A percentile compares a stretch with the other conserved stretches of the same genome.
phyloP scores from a whole-genome alignment of 2,888 invertebrate species.

The Phaonia tiefii region DNA sequence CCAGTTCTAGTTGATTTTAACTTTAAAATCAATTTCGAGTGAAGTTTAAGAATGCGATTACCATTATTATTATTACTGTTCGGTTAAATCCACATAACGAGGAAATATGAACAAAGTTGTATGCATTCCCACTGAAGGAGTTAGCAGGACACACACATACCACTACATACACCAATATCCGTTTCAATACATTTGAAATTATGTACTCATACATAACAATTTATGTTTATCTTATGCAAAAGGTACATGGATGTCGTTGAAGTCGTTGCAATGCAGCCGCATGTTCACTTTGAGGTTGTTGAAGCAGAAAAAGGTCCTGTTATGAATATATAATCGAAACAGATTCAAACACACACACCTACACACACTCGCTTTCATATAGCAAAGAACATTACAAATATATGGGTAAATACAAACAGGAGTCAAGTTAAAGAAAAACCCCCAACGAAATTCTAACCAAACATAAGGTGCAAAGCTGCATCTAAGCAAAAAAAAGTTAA shows the following conservation, averaged over 20 bases:
- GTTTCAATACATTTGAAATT: conserved; percentile 13
- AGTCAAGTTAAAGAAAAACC: conserved; percentile 41
- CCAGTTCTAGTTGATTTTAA: too few relatives aligned
- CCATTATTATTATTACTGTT: too few relatives aligned
- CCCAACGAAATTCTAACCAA: conserved; percentile 6
- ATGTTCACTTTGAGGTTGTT: not conserved
- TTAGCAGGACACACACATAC: not conserved
- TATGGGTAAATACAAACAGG: conserved; percentile 53
- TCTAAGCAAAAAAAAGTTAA: not conserved
- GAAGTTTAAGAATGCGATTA: too few relatives aligned
- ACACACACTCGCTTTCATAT: not conserved
- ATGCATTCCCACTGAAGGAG: too few relatives aligned
- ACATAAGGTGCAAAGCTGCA: conserved; percentile 41
- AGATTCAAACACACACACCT: not conserved
- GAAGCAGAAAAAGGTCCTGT: conserved; percentile 37
- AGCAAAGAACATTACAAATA: conserved; percentile 39
- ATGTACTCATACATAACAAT: conserved; percentile 30
- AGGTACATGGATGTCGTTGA: not conserved
- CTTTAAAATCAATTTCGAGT: too few relatives aligned
- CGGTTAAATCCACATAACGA: too few relatives aligned
- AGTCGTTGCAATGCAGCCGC: not conserved
- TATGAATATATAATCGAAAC: conserved; percentile 34
- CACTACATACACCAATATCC: not conserved
- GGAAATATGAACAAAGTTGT: too few relatives aligned
- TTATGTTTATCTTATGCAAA: conserved; percentile 32